Conservation (phyloP, 2,797 vertebrate genomes). For the Enoplosus armatus region DNA sequence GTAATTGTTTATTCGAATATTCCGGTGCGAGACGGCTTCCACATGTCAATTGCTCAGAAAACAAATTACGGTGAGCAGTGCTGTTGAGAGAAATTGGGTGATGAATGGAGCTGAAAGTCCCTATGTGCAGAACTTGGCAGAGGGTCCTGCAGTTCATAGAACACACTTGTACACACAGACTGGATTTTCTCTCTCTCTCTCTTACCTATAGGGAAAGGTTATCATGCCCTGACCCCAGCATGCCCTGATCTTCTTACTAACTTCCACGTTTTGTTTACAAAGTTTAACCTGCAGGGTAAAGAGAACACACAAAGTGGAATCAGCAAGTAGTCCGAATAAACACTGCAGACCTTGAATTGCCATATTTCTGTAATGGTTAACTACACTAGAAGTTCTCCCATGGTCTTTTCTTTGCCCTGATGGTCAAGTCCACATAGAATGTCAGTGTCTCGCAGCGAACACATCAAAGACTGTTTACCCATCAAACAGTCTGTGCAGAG, state of each 20-base stretch:
- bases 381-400: constrained; percentile 47
- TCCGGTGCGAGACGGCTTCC: constrained; percentile 64
- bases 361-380: constrained; percentile 69
- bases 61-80: constrained; percentile 62
- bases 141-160: constrained; percentile 43
- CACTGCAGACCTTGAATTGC: constrained; percentile 62
- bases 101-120: constrained; percentile 70
- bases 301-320: constrained; percentile 49
- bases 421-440: constrained; percentile 64
- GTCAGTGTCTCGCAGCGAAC: constrained; percentile 53
- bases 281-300: constrained; percentile 46
- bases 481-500: constrained; percentile 69
- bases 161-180: constrained; percentile 22
- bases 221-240: constrained; percentile 28
- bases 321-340: constrained; percentile 41
- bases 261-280: constrained; percentile 37
- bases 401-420: constrained; percentile 55
- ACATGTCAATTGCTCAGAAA: constrained; percentile 63
- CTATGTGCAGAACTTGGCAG: constrained; percentile 55
- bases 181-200: not conserved
- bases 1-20: constrained; percentile 85
- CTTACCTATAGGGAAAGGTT: constrained; percentile 43
- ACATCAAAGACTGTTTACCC: constrained; percentile 80
- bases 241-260: constrained; percentile 33
- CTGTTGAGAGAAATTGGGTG: constrained; percentile 59